These are phyloP conservation scores for Hydraecia micacea DNA, from an alignment of 2,888 invertebrate genomes.

Conservation along the genomic window DNA sequence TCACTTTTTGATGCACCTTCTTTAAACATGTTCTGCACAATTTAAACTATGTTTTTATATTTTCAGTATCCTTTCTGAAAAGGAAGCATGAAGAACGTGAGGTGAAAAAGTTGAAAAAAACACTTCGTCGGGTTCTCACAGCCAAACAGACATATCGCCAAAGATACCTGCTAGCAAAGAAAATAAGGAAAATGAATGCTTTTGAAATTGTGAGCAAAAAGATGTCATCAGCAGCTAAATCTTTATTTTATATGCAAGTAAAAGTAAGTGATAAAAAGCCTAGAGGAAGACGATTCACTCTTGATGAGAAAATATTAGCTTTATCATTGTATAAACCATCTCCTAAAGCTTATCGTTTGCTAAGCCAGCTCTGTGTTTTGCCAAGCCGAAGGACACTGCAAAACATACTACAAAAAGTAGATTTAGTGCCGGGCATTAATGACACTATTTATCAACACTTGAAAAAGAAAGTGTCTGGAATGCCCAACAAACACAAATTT, in stretches of 20 bases:
- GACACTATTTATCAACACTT: background rate
- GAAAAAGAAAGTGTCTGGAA: background rate
- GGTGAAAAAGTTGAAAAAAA: background rate
- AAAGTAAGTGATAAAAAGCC: background rate
- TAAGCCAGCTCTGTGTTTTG: background rate
- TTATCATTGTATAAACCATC: too few relatives aligned
- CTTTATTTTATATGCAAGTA: slow-evolving; percentile 1
- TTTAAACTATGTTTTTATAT: too few relatives aligned
- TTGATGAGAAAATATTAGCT: background rate
- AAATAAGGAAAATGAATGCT: background rate
- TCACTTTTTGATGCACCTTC: too few relatives aligned
- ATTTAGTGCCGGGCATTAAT: background rate
- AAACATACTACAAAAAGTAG: background rate
- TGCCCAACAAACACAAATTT: background rate
- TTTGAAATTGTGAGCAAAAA: background rate
- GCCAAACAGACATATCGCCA: background rate
- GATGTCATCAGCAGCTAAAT: background rate
- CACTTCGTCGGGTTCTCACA: background rate
- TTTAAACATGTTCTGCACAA: too few relatives aligned
- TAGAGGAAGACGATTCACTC: background rate
- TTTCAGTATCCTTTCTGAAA: too few relatives aligned
- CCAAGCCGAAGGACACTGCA: slow-evolving; percentile 4
- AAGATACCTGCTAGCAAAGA: background rate
- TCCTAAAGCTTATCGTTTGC: too few relatives aligned
- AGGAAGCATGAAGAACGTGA: too few relatives aligned